A percentile compares a stretch with the other conserved stretches of the same genome.
Conservation (phyloP, 2,797 vertebrate species). For the Parotocinclus haroldoi region DNA sequence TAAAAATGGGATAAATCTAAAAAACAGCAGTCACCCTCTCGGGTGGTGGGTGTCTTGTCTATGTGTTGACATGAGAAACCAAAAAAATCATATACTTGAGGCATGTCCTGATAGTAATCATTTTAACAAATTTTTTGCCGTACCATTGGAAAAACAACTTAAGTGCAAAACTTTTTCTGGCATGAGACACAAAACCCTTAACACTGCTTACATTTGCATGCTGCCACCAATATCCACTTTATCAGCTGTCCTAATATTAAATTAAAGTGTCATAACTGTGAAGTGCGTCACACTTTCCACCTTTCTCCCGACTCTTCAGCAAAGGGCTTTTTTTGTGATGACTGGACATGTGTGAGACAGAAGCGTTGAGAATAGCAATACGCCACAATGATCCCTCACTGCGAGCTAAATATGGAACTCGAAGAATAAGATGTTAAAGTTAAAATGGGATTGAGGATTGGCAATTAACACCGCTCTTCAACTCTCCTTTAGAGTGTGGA, state of each 20-base stretch:
- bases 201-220: too few relatives aligned
- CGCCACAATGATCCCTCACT: slow-evolving; percentile 72
- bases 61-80: too few relatives aligned
- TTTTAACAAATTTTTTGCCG: too few relatives aligned
- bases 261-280: not conserved
- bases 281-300: slow-evolving; percentile 4
- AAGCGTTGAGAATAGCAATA: slow-evolving; percentile 67
- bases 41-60: too few relatives aligned
- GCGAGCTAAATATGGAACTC: slow-evolving; percentile 65
- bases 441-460: slow-evolving; percentile 74
- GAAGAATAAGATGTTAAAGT: slow-evolving; percentile 68
- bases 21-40: too few relatives aligned
- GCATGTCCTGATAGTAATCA: too few relatives aligned
- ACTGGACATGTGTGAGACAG: slow-evolving; percentile 68
- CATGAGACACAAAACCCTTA: too few relatives aligned
- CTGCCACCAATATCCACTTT: too few relatives aligned
- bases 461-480: slow-evolving; percentile 79
- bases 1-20: too few relatives aligned
- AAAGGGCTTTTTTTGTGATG: slow-evolving; percentile 59
- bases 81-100: too few relatives aligned
- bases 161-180: too few relatives aligned
- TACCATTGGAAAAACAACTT: too few relatives aligned
- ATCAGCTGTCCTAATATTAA: not conserved
- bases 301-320: slow-evolving; percentile 16
- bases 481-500: slow-evolving; percentile 68